Evolutionary conservation across 2,113 vertebrate genomes (phyloP).

Genomic region (Prionailurus viverrinus): DNA sequence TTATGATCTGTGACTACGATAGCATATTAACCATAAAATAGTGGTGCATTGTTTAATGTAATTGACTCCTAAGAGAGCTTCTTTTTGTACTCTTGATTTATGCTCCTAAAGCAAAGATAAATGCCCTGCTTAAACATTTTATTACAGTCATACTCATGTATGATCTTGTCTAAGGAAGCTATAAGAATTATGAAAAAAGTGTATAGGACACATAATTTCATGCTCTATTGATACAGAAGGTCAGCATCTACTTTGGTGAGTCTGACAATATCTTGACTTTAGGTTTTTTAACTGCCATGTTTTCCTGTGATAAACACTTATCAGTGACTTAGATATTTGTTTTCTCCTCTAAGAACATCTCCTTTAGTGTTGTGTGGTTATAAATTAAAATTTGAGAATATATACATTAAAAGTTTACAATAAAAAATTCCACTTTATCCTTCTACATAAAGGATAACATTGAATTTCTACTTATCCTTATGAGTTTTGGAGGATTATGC

Average conservation of each 20-base stretch:
- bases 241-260: slow-evolving; percentile 48
- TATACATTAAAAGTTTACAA: not conserved
- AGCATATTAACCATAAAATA: slow-evolving; percentile 69
- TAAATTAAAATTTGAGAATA: slow-evolving; percentile 25
- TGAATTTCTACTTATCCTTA: not conserved
- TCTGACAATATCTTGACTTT: slow-evolving; percentile 34
- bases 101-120: slow-evolving; percentile 48
- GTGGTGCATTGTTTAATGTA: slow-evolving; percentile 48
- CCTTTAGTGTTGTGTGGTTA: not conserved
- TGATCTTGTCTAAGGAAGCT: slow-evolving; percentile 45
- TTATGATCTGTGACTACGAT: slow-evolving; percentile 73
- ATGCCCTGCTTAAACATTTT: slow-evolving; percentile 58
- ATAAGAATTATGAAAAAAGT: slow-evolving; percentile 13
- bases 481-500: not conserved
- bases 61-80: slow-evolving; percentile 44
- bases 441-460: not conserved
- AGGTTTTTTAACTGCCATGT: not conserved
- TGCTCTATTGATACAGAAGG: slow-evolving; percentile 48
- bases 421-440: not conserved
- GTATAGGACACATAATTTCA: slow-evolving; percentile 64
- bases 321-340: not conserved
- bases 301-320: not conserved
- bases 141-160: slow-evolving; percentile 60
- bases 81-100: slow-evolving; percentile 51
- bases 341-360: not conserved